Base-by-base conservation (phyloP, 1,140 invertebrate genomes). In the Drosophila santomea region DNA sequence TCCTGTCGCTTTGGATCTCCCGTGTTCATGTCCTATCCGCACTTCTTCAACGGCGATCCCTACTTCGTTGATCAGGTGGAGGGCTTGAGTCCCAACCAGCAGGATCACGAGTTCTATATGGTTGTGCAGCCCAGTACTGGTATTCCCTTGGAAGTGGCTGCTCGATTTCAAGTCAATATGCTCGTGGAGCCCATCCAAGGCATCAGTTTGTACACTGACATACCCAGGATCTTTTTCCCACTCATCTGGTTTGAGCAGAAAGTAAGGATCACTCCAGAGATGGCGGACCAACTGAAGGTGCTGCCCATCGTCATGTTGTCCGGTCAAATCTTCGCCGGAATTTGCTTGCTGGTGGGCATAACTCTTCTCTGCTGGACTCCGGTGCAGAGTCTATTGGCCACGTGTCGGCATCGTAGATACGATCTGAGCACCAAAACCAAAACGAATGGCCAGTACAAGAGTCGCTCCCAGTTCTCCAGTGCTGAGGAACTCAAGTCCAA, bases 21-120 rank as follows among this genome's bases (percentile, higher is more conserved):
- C 0, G 95, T 96, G 0, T 97, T 96, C 74, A 93, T 98, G 60
- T 97, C 97, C 6, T 95, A 96, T 74, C 97, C 97, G 0, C 97
- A 98, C 92, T 98, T 98, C 93, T 96, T 96, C 80, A 93, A 96
- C 58, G 97, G 95, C 2, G 97, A 98, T 93, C 93, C 94, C 0
- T 94, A 89, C 74, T 96, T 97, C 57, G 71, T 91, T 8, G 72
- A 95, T 1, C 91, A 93, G 25, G 94, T 98, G 2, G 92, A 93
- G 1, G 97, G 97, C 25, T 91, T 98, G 92, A 61, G 93, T 0
- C 97, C 97, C 0, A 91, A 95, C 28, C 93, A 94, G 58, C 91
- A 94, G 1, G 93, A 95, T 71, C 97, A 98, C 80, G 93, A 95
- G 61, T 96, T 96, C 81, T 94, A 93, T 50, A 93, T 98, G 66